Conservation (phyloP, 2,888 invertebrate species). For the Cryptocheilus praepositus region DNA sequence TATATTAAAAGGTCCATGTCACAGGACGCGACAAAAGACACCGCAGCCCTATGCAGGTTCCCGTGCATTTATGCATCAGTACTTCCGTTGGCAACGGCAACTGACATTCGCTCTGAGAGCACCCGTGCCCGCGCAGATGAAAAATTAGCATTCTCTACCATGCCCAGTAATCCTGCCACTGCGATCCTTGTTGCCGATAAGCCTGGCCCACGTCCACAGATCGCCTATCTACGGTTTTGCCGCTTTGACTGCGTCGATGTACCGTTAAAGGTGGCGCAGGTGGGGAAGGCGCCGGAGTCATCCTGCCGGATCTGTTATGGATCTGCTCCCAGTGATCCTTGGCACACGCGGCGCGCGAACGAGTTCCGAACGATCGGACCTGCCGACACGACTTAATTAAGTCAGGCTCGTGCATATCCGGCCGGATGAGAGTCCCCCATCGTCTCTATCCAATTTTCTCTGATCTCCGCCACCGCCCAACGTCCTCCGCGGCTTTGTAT, state of each 20-base stretch:
- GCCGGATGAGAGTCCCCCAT: not conserved
- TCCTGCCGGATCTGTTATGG: not conserved
- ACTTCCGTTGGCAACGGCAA: no score
- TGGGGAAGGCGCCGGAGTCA: no score
- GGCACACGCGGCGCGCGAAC: not conserved
- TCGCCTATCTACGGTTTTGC: conserved; percentile 3
- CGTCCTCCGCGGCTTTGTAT: no score
- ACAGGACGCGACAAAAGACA: no score
- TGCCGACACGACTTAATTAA: conserved; percentile 2
- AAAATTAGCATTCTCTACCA: conserved; percentile 42
- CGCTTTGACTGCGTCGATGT: not conserved
- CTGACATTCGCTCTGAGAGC: no score
- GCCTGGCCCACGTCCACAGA: conserved; percentile 1
- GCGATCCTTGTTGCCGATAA: conserved; percentile 38
- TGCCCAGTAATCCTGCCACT: conserved; percentile 45
- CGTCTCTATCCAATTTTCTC: not conserved
- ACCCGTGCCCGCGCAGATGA: conserved; percentile 2
- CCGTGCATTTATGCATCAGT: no score
- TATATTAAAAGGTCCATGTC: no score
- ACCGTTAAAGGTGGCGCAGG: conserved; percentile 14
- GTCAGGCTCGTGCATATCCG: conserved; percentile 1
- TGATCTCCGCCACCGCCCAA: not conserved
- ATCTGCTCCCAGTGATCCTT: not conserved
- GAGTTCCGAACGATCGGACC: conserved; percentile 2
- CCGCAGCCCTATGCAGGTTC: no score